Evolutionary conservation across 2,888 invertebrate genomes (phyloP).

Genomic region (Lutraria lutraria): DNA sequence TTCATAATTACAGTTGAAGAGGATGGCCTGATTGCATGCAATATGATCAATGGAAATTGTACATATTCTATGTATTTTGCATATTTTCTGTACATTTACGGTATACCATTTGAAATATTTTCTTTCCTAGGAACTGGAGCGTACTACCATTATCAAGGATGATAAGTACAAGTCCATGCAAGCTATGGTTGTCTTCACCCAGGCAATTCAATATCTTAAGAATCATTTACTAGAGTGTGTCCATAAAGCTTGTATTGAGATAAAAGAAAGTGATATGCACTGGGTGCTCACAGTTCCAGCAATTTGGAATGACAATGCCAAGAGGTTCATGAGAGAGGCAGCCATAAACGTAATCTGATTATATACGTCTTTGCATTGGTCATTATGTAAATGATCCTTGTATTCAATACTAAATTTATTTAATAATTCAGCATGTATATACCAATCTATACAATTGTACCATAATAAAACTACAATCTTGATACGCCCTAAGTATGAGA

Average conservation of each 20-base stretch:
- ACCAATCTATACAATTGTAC: too few species aligned
- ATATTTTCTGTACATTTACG: too few species aligned
- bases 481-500: too few species aligned
- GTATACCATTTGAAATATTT: background rate
- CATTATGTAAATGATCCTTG: too few species aligned
- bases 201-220: conserved; percentile 44
- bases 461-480: too few species aligned
- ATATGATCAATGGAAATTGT: too few species aligned
- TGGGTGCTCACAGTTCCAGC: conserved; percentile 57
- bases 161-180: conserved; percentile 34
- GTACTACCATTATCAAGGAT: conserved; percentile 7
- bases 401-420: too few species aligned
- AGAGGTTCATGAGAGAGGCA: conserved; percentile 58
- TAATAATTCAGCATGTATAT: too few species aligned
- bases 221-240: conserved; percentile 23
- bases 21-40: too few species aligned
- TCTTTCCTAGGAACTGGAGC: conserved; percentile 10
- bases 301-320: conserved; percentile 53
- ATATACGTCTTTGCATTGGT: background rate
- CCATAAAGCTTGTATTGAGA: background rate
- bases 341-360: conserved; percentile 49
- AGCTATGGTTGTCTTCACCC: conserved; percentile 49
- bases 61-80: too few species aligned
- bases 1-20: too few species aligned
- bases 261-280: conserved; percentile 27